Conservation (phyloP, 2,888 invertebrate genomes). For the Cosmia pyralina region DNA sequence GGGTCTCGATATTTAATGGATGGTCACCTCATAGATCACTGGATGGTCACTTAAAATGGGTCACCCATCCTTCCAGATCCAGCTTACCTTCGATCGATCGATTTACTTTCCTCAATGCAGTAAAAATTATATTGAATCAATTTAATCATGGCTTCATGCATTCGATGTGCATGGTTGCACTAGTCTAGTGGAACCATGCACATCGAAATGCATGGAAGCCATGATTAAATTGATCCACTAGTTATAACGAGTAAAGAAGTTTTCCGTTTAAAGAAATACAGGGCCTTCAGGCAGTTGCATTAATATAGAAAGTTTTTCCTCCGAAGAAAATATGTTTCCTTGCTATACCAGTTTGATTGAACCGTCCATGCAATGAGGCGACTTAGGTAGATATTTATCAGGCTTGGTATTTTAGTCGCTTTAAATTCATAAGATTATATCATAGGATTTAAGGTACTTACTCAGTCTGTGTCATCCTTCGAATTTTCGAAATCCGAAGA, state of each 20-base stretch:
- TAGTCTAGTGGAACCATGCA: no score
- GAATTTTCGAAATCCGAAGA: neutral
- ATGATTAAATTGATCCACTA: no score
- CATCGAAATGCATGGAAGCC: no score
- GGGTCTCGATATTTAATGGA: no score
- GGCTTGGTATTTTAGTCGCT: neutral
- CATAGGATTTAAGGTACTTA: neutral
- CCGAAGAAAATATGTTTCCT: conserved; percentile 15
- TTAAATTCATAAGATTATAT: neutral
- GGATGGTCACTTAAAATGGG: no score
- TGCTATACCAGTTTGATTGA: conserved; percentile 7
- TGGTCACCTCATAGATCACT: no score
- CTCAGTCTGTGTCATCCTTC: neutral
- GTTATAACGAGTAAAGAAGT: conserved; percentile 9
- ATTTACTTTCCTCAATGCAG: no score
- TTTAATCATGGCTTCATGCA: conserved; percentile 15
- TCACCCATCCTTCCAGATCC: no score
- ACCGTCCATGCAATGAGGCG: neutral
- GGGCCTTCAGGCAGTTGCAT: conserved; percentile 27
- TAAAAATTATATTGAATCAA: neutral
- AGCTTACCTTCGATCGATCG: no score
- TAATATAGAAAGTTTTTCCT: conserved; percentile 33
- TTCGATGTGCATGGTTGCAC: neutral
- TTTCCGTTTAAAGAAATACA: conserved; percentile 29
- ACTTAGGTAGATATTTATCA: neutral